Evolutionary conservation across 2,888 invertebrate species (phyloP).

Genomic region (Dascillus cervinus): DNA sequence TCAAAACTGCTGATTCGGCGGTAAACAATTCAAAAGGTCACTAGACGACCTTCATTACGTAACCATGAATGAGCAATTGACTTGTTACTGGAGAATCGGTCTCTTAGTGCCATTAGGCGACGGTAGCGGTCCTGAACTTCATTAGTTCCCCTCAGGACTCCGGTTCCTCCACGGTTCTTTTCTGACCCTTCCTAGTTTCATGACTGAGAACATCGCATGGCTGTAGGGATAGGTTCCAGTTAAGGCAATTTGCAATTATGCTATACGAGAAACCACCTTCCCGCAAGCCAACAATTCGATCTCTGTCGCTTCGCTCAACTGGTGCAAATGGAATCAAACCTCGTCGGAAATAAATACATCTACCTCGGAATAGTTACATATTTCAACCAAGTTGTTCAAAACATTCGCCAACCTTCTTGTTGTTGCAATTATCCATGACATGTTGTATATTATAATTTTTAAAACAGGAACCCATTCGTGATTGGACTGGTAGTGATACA

Average conservation of each 20-base stretch:
- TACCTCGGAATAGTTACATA: too few species aligned
- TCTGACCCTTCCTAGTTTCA: not conserved
- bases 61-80: not conserved
- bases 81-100: not conserved
- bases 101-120: conserved; percentile 1
- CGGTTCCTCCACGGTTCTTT: not conserved
- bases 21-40: not conserved
- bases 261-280: conserved; percentile 4
- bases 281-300: conserved; percentile 4
- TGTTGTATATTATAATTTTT: too few species aligned
- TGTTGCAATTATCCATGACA: too few species aligned
- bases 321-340: too few species aligned
- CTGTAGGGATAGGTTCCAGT: not conserved
- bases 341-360: too few species aligned
- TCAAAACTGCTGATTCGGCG: not conserved
- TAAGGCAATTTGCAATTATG: conserved; percentile 1
- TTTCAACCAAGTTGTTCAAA: too few species aligned
- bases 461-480: too few species aligned
- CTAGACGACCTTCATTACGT: not conserved
- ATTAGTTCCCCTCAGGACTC: conserved; percentile 1
- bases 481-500: too few species aligned
- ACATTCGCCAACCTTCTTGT: too few species aligned
- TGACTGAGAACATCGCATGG: not conserved
- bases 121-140: conserved; percentile 1
- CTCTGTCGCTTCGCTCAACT: too few species aligned